Evolutionary conservation across 2,888 invertebrate species (phyloP), one percentile per base, ranked within the genome.

Genomic region (Mimachlamys varia): DNA sequence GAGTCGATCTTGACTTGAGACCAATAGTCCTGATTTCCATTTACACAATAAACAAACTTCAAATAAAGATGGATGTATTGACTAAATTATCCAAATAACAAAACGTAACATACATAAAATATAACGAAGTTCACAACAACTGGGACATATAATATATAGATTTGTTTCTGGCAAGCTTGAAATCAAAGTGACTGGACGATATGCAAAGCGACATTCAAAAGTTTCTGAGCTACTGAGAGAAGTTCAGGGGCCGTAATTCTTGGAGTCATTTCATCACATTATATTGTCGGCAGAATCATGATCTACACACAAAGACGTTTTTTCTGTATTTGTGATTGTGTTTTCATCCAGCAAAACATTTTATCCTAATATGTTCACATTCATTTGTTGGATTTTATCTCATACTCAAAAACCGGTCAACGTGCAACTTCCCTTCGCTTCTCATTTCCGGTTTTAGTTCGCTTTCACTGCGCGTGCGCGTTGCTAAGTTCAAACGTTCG

Each of bases 61-160:
- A 44, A 33, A 76, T 15, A 76, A 76, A 27, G 2, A 76, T 12
- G 27, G 22, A 76, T 76, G 76, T 44, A 33, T 33, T 33, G 76
- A 76, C 76, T 76, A 76, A 76, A 76, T 76, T 76, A 12, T 76
- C 76, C 33, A 76, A 76, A 76, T 76, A 76, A 76, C 76, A 76
- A 76, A 76, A 76, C 76, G 33, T 76, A 76, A 76, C 19, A 27
- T 76, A 58, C 76, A 33, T 76, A 76, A 33, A 22, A 76, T 33
- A 33, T 76, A 76, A 76, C 76, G 13, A 33, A 76, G 76, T 76
- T 76, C 15, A 76, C 76, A 76, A 76, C 76, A 76, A 33, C 0
- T 27, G 27, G 33, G 76, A 76, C 76, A 76, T 12, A 33, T 33
- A 53, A 76, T 76, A 76, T 33, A 76, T 19, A 58, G 22, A 58